Evolutionary conservation across 2,113 vertebrate species (phyloP), one percentile per base, ranked within the genome.

Genomic region (Brachirus orientalis): DNA sequence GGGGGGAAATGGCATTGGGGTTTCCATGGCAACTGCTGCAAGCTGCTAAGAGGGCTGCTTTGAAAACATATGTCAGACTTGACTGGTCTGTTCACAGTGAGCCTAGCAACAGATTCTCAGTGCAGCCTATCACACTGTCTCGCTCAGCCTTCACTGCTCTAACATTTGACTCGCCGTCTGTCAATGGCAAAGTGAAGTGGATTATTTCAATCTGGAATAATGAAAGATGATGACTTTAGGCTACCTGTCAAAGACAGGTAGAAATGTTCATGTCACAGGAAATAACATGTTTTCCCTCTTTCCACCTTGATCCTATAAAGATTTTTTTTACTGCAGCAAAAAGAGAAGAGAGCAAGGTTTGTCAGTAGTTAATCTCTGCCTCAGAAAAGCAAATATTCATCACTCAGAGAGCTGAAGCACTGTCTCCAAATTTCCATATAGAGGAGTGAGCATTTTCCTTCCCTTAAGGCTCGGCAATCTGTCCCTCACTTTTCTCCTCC

Each of bases 1-100:
- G 77, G 85, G 85, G 88, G 71, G 69, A 84, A 88, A 88, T 85
- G 85, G 89, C 89, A 90, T 90, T 88, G 87, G 66, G 77, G 91
- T 93, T 91, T 89, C 90, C 90, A 92, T 92, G 89, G 91, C 83
- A 89, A 94, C 93, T 88, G 88, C 79, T 75, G 87, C 88, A 87
- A 87, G 92, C 88, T 90, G 89, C 86, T 87, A 88, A 89, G 86
- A 87, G 88, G 66, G 77, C 79, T 83, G 90, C 89, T 92, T 90
- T 90, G 86, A 89, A 89, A 93, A 87, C 89, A 89, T 91, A 91
- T 91, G 91, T 91, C 88, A 86, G 88, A 88, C 86, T 91, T 90
- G 89, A 91, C 86, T 92, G 88, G 86, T 86, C 79, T 89, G 89
- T 87, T 87, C 85, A 75, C 84, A 80, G 70, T 75, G 88, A 88